phyloP scores from a whole-genome alignment of 2,797 vertebrate genomes.

The Argya squamiceps region DNA sequence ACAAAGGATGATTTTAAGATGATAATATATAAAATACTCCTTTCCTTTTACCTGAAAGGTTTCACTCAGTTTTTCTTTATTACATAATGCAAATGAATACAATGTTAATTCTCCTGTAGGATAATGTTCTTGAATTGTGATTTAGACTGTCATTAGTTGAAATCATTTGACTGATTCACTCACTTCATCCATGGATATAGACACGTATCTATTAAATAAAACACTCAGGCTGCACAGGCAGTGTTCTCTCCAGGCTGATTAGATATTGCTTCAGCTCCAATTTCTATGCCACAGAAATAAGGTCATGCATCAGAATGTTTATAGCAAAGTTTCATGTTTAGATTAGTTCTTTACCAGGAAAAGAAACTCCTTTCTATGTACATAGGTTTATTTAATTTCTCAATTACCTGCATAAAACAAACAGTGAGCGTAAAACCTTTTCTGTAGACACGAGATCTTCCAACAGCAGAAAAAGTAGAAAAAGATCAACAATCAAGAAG shows the following conservation, averaged over 20 bases:
- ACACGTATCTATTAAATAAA: background rate
- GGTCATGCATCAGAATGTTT: background rate
- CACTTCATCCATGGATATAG: background rate
- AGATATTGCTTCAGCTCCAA: background rate
- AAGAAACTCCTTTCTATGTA: background rate
- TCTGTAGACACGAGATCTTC: background rate
- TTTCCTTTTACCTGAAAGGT: background rate
- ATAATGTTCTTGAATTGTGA: background rate
- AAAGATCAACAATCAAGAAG: background rate
- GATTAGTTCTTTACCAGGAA: background rate
- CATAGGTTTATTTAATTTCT: background rate
- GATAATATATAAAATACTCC: background rate
- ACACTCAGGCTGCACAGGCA: background rate
- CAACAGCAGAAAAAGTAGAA: background rate
- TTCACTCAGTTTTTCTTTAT: background rate
- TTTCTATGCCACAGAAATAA: background rate
- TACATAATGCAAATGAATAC: background rate
- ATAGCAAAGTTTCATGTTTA: background rate
- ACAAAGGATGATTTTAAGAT: background rate
- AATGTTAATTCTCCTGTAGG: background rate
- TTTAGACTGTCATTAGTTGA: background rate
- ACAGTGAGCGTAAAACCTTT: background rate
- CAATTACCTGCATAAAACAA: background rate
- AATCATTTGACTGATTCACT: background rate
- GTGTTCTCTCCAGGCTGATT: background rate